These are phyloP conservation scores for Orthosia cruda DNA, from an alignment of 2,888 invertebrate genomes.

Conservation along the genomic window DNA sequence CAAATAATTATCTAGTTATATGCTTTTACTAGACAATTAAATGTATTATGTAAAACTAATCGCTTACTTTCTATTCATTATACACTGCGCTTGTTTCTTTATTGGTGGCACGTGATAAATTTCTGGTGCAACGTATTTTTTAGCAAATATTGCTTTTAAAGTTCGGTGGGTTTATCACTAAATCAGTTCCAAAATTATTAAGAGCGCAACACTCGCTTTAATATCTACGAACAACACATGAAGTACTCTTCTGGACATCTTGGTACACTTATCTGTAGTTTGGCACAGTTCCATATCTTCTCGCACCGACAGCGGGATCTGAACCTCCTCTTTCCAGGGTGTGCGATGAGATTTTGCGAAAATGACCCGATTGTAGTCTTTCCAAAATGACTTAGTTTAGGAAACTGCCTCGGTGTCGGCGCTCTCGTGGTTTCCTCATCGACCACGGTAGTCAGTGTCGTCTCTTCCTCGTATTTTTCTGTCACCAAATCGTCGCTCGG, in stretches of 20 bases:
- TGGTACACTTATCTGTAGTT: constrained; percentile 87
- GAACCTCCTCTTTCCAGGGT: constrained; percentile 78
- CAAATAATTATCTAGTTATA: too few relatives aligned
- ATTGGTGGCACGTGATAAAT: too few relatives aligned
- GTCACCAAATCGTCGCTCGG: constrained; percentile 68
- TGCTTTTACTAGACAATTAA: too few relatives aligned
- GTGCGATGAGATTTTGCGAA: constrained; percentile 80
- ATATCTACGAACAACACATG: constrained; percentile 86
- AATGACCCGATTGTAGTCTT: constrained; percentile 70
- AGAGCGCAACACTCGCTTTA: neutral
- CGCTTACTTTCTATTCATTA: neutral
- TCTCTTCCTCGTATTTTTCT: constrained; percentile 68
- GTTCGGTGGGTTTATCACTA: constrained; percentile 65
- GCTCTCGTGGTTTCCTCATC: constrained; percentile 66
- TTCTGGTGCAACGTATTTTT: neutral
- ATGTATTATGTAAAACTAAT: neutral
- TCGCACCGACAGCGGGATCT: constrained; percentile 87
- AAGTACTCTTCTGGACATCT: constrained; percentile 89
- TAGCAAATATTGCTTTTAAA: constrained; percentile 28
- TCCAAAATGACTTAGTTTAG: constrained; percentile 84
- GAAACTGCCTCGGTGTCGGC: constrained; percentile 73
- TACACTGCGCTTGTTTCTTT: neutral
- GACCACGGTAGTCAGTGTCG: constrained; percentile 64
- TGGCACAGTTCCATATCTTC: constrained; percentile 89
- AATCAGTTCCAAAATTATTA: constrained; percentile 18